These are phyloP conservation scores for Balaeniceps rex DNA, from an alignment of 2,113 vertebrate genomes.

Conservation along the genomic window DNA sequence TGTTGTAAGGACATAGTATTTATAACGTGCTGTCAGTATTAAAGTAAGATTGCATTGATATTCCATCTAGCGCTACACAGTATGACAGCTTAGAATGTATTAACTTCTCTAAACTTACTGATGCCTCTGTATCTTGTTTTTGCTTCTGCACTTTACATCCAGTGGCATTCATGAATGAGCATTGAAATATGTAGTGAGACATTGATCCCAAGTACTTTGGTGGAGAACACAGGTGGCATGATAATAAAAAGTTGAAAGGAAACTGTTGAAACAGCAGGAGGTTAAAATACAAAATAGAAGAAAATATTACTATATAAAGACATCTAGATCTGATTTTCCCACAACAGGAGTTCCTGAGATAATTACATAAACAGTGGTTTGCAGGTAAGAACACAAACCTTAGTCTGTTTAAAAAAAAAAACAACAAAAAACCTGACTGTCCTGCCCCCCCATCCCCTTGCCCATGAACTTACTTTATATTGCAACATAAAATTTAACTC, in stretches of 20 bases:
- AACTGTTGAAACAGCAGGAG: background rate
- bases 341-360: background rate
- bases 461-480: background rate
- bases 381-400: background rate
- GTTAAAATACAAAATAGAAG: background rate
- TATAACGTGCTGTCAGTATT: background rate
- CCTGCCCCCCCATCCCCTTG: fast-evolving
- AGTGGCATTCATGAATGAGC: background rate
- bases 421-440: background rate
- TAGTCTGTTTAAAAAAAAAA: background rate
- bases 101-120: background rate
- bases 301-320: background rate
- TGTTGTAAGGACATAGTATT: background rate
- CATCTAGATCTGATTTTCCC: background rate
- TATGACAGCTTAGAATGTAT: background rate
- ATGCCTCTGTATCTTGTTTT: background rate
- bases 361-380: background rate
- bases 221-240: background rate
- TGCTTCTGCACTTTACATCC: background rate
- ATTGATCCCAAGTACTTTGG: background rate
- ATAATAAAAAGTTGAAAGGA: background rate
- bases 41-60: background rate
- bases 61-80: background rate
- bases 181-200: background rate
- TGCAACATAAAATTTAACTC: background rate